These are phyloP conservation scores for Hapalemur alaotrensis DNA, from an alignment of 2,797 vertebrate species.

Conservation along the genomic window DNA sequence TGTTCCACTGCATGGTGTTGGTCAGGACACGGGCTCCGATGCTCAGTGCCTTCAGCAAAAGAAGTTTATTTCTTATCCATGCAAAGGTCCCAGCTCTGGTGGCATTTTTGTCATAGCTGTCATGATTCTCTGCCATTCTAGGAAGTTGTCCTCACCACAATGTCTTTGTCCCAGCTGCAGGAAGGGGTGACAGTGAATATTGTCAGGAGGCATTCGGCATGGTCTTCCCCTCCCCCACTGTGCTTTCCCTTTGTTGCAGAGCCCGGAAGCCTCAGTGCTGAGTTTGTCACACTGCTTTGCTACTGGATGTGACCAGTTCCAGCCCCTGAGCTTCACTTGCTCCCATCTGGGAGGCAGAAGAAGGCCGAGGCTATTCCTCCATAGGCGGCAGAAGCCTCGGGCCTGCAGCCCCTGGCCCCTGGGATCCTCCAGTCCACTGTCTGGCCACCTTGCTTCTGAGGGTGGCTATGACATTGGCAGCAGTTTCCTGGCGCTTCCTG, in stretches of 20 bases:
- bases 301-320: not conserved
- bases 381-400: not conserved
- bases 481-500: not conserved
- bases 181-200: not conserved
- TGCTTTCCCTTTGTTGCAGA: not conserved
- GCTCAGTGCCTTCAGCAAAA: not conserved
- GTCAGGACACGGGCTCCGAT: not conserved
- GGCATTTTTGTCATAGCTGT: not conserved
- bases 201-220: not conserved
- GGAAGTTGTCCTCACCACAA: not conserved
- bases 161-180: not conserved
- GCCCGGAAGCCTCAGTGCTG: not conserved
- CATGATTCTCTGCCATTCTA: not conserved
- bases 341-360: not conserved
- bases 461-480: not conserved
- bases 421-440: not conserved
- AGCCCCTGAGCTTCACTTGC: not conserved
- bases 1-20: not conserved
- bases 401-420: not conserved
- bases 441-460: not conserved
- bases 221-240: rapidly evolving
- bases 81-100: not conserved
- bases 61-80: not conserved
- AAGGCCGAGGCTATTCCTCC: not conserved
- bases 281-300: not conserved